Evolutionary conservation across 2,888 invertebrate species (phyloP).

Genomic region (Morpho achilles): DNA sequence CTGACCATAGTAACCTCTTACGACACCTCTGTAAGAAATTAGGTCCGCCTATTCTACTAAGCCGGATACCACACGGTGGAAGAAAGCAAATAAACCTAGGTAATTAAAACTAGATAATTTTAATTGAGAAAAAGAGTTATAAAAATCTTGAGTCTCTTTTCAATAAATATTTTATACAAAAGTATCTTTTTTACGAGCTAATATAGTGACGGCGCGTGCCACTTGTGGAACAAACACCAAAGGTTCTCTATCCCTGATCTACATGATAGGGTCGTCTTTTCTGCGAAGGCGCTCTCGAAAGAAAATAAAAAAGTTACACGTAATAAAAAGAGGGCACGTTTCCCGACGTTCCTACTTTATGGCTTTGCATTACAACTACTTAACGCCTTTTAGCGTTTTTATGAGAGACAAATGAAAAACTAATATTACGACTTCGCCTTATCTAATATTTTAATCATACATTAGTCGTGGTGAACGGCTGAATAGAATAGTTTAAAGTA

Average conservation of each 20-base stretch:
- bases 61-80: too few species aligned
- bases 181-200: background rate
- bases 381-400: constrained; percentile 4
- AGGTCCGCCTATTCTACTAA: too few species aligned
- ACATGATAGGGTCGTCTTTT: constrained; percentile 2
- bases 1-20: too few species aligned
- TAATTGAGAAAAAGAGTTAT: too few species aligned
- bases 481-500: too few species aligned
- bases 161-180: too few species aligned
- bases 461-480: too few species aligned
- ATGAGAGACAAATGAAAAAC: constrained; percentile 7
- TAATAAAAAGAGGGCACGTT: constrained; percentile 10
- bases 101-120: too few species aligned
- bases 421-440: background rate
- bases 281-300: background rate
- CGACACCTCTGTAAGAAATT: too few species aligned
- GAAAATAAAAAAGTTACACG: constrained; percentile 13
- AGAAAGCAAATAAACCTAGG: too few species aligned
- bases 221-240: background rate
- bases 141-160: too few species aligned
- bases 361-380: constrained; percentile 8
- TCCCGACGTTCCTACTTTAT: constrained; percentile 6
- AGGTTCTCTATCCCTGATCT: constrained; percentile 1
- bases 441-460: constrained; percentile 1
- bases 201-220: background rate